Evolutionary conservation across 2,113 vertebrate species (phyloP).

Genomic region (Rana temporaria): DNA sequence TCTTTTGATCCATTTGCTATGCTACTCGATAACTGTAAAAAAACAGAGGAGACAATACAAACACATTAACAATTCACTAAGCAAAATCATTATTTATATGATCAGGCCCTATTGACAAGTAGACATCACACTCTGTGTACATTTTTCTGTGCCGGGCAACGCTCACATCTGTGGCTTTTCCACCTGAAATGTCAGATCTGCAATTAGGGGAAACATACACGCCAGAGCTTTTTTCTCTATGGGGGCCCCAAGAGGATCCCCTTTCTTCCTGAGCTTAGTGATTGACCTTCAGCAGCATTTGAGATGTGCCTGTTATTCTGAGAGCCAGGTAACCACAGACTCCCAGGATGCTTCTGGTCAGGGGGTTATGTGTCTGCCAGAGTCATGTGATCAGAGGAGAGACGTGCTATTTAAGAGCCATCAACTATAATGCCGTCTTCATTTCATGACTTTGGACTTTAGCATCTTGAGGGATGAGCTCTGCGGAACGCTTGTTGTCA

Average conservation of each 20-base stretch:
- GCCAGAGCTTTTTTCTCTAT: slow-evolving; percentile 20
- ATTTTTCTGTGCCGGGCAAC: slow-evolving; percentile 8
- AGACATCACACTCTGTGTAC: neutral
- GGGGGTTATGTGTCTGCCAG: slow-evolving; percentile 52
- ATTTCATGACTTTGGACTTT: neutral
- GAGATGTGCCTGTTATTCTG: slow-evolving; percentile 40
- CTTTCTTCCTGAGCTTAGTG: slow-evolving; percentile 39
- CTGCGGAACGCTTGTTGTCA: neutral
- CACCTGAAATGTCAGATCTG: slow-evolving; percentile 51
- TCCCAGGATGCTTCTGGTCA: slow-evolving; percentile 39
- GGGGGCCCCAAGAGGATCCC: slow-evolving; percentile 43
- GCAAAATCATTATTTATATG: slow-evolving; percentile 5
- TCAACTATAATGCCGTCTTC: neutral
- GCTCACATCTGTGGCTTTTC: slow-evolving; percentile 36
- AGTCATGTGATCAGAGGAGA: slow-evolving; percentile 14
- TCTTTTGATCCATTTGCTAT: neutral
- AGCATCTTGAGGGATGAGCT: neutral
- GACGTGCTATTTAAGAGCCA: slow-evolving; percentile 6
- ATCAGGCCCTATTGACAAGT: slow-evolving; percentile 28
- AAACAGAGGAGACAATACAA: neutral
- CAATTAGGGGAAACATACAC: slow-evolving; percentile 50
- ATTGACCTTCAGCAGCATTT: slow-evolving; percentile 50
- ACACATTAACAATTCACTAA: neutral
- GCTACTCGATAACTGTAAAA: neutral
- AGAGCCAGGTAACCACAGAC: slow-evolving; percentile 40